Evolutionary conservation across 2,113 vertebrate species (phyloP), one percentile per base, ranked within the genome.

Genomic region (Ochotona princeps): DNA sequence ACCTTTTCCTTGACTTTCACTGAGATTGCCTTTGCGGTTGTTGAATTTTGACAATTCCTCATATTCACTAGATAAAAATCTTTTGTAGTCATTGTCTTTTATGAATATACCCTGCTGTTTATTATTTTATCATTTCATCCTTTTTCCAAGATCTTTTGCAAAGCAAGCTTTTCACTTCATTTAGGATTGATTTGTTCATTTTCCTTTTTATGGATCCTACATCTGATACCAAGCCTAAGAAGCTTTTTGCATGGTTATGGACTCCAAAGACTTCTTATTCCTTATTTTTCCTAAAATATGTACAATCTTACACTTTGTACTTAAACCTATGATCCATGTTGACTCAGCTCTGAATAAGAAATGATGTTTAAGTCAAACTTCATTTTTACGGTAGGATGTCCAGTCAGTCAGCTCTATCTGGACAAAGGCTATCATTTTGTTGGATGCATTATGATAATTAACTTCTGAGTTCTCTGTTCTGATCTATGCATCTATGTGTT

Each of bases 151-250:
- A 3, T 75, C 35, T 85, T 93, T 83, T 44, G 65, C 7, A 75
- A 21, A 74, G 10, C 61, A 87, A 87, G 73, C 13, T 83, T 76
- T 89, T 35, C 65, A 88, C 88, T 74, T 95, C 26, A 23, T 26
- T 14, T 38, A 74, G 11, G 30, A 76, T 30, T n/a, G 14, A 28
- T 85, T 35, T 85, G 63, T 69, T 38, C 84, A 35, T 67, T 32
- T 87, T 94, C 63, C 12, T 10, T 86, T 84, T 57, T 54, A 75
- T 70, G 67, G 15, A 70, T 88, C n/a, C 51, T 26, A 4, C 26
- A 54, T n/a, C 74, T 79, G 11, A 8, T 79, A n/a, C 83, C 57
- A 92, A 54, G 20, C 76, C 65, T 73, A 74, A 79, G n/a, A 92
- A 65, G 32, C 38, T 38, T 14, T 92, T 89, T 91, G 67, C 32